Base-by-base conservation (phyloP, 2,888 invertebrate species). In the Asteroscopus sphinx region DNA sequence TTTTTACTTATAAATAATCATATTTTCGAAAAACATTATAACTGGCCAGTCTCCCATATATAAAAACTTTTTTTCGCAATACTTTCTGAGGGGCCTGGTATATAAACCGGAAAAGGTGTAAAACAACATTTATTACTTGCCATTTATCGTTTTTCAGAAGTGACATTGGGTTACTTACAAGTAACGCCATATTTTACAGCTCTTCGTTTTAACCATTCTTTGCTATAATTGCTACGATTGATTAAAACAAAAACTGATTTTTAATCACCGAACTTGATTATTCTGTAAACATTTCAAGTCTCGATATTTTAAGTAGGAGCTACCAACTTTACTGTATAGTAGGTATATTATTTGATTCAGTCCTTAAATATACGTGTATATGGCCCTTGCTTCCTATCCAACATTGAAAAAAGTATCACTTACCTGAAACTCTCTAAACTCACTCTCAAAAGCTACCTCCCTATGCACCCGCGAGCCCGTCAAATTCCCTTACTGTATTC, bases 401-500 rank as follows among this genome's bases (percentile, higher is more conserved):
- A 21, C 21, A 21, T 1, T 21, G 21, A 21, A 21, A 21, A 21
- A 21, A 21, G 0, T 6, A 21, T 6, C 21, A 21, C 4, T 21
- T 3, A 21, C 4, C 6, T 21, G 5, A 6, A 3, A 4, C 21
- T 21, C 4, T 21, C 2, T 21, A 21, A 4, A 21, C 2, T 21
- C 21, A 21, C 26, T 8, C 8, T 8, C 8, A 30, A 17, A 12
- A 11, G 1, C 8, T 3, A 0, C 3, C 12, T 11, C 12, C 11
- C 37, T 12, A 36, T 49, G 37, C 21, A 35, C 11, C 11, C 40
- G 1, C 25, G 1, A 6, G 2, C 9, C 4, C 12, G 9, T 1
- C 42, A 26, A 36, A 52, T 5, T 71, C 36, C 62, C 41, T 64
- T 71, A 47, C 73, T 59, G 77, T 59, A 57, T 68, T 67, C 49